Conservation (phyloP, 1,140 invertebrate genomes). For the silkworm (Bombyx mori) region ASM3026992v2 NC_085118.1:10126501-10127000, state of each 20-base stretch:
- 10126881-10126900: neutral
- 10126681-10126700: constrained; percentile 32
- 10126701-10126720: constrained; percentile 37
- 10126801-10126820: constrained; percentile 1
- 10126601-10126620: constrained; percentile 1
- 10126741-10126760: constrained; percentile 35
- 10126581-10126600: constrained; percentile 41
- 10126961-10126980: constrained; percentile 2
- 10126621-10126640: constrained; percentile 5
- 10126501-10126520: neutral
- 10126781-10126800: constrained; percentile 42
- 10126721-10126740: constrained; percentile 45
- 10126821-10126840: neutral
- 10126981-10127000: constrained; percentile 1
- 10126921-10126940: too few species aligned
- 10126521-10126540: neutral
- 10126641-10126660: constrained; percentile 3
- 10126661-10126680: constrained; percentile 8
- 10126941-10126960: too few species aligned
- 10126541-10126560: constrained; percentile 23
- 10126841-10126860: neutral
- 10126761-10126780: constrained; percentile 39
- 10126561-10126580: constrained; percentile 32
- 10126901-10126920: too few species aligned
- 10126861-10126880: constrained; percentile 3